Evolutionary conservation across 2,797 vertebrate species (phyloP).

Genomic region (Monodelphis domestica): DNA sequence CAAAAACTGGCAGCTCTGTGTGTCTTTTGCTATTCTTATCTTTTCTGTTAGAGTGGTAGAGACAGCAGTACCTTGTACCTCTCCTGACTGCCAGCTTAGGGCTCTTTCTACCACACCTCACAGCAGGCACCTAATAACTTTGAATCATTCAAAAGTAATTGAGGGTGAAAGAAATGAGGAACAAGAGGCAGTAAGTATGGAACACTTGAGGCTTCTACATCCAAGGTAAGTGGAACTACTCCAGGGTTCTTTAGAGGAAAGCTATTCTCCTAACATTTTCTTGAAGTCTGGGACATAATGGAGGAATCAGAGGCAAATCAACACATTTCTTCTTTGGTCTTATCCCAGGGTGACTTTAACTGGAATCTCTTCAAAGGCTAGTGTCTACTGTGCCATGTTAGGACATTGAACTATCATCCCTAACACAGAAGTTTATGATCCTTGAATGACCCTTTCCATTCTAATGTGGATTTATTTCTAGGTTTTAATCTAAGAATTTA

Average conservation of each 20-base stretch:
- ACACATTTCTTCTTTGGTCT: background rate
- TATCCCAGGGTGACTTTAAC: background rate
- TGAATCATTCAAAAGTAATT: background rate
- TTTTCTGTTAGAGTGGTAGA: background rate
- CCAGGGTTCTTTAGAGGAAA: background rate
- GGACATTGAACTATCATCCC: background rate
- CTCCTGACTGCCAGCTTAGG: background rate
- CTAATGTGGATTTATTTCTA: background rate
- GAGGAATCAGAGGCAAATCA: background rate
- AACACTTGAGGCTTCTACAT: background rate
- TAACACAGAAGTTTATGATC: background rate
- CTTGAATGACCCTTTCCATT: background rate
- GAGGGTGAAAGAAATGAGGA: background rate
- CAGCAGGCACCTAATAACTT: background rate
- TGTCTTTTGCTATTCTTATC: background rate
- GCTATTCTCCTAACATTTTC: background rate
- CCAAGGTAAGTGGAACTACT: background rate
- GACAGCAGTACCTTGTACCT: background rate
- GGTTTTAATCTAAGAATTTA: background rate
- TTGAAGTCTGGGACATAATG: background rate
- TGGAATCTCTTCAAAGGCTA: background rate
- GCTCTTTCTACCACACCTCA: background rate
- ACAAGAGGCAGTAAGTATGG: background rate
- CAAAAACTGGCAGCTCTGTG: background rate
- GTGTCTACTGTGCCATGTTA: background rate